A percentile compares a stretch with the other conserved stretches of the same genome.
Evolutionary conservation across 2,888 invertebrate genomes (phyloP).

Genomic region (Chrysopilus asiliformis): DNA sequence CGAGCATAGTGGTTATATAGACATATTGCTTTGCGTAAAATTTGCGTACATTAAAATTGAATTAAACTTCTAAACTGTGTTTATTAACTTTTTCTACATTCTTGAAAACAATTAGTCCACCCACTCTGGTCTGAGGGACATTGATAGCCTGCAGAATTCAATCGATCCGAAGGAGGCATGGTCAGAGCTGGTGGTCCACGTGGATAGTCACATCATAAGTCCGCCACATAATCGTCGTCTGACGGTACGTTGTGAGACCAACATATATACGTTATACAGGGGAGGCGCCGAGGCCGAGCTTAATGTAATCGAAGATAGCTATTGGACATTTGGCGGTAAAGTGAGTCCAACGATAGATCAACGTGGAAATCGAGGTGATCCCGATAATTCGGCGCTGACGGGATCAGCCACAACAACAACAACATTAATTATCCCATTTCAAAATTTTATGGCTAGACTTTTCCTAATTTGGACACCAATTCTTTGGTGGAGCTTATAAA

Average conservation of each 20-base stretch:
- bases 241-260: conserved; percentile 17
- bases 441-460: not conserved
- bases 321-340: conserved; percentile 15
- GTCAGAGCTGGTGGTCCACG: conserved; percentile 16
- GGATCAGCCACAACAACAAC: conserved; percentile 8
- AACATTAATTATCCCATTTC: conserved; percentile 1
- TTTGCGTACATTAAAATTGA: too few relatives aligned
- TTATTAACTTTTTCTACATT: conserved; percentile 33
- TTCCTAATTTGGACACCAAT: not conserved
- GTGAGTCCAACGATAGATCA: conserved; percentile 18
- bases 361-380: conserved; percentile 16
- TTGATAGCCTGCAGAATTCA: conserved; percentile 7
- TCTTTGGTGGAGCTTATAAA: not conserved
- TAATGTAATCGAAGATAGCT: conserved; percentile 13
- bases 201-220: conserved; percentile 15
- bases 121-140: conserved; percentile 13
- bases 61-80: too few relatives aligned
- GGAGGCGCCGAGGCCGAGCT: conserved; percentile 15
- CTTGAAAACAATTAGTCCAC: conserved; percentile 10
- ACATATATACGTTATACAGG: conserved; percentile 15
- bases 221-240: conserved; percentile 10
- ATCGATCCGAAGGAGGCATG: conserved; percentile 15
- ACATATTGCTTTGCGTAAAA: too few relatives aligned
- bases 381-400: conserved; percentile 17
- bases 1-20: too few relatives aligned